Conservation (phyloP, 2,797 vertebrate species). For the Philypnodon macrostomus region DNA sequence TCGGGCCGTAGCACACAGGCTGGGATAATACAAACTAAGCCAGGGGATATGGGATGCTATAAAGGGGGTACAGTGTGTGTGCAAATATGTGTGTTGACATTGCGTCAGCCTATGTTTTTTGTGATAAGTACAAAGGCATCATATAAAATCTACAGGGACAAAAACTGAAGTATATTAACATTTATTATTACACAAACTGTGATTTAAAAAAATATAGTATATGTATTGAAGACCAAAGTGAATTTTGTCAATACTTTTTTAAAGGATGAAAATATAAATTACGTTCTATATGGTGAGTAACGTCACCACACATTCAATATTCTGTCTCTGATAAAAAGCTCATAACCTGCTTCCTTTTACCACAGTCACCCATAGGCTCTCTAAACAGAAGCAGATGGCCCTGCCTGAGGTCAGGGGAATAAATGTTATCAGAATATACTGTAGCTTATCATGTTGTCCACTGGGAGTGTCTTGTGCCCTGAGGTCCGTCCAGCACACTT, state of each 20-base stretch:
- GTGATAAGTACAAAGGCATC: too few species aligned
- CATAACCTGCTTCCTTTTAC: conserved; percentile 31
- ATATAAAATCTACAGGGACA: too few species aligned
- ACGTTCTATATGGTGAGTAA: too few species aligned
- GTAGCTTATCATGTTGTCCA: conserved; percentile 22
- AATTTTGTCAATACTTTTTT: too few species aligned
- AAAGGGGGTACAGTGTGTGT: conserved; percentile 16
- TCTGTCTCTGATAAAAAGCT: conserved; percentile 25
- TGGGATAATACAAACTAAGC: conserved; percentile 16
- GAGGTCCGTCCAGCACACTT: conserved; percentile 19
- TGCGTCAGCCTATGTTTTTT: too few species aligned
- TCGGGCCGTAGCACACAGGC: conserved; percentile 13
- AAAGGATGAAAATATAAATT: neutral
- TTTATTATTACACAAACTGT: too few species aligned
- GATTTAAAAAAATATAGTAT: too few species aligned
- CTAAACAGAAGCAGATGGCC: conserved; percentile 56
- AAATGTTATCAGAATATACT: conserved; percentile 39
- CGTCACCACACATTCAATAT: conserved; percentile 30
- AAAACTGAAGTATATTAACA: too few species aligned
- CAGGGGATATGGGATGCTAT: conserved; percentile 17
- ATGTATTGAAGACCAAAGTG: too few species aligned
- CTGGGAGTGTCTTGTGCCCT: conserved; percentile 20
- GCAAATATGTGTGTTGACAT: neutral
- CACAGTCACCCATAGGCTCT: conserved; percentile 30
- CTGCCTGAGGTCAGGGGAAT: conserved; percentile 23